phyloP scores from a whole-genome alignment of 2,113 vertebrate species.

The Notarius quadriscutis region DNA sequence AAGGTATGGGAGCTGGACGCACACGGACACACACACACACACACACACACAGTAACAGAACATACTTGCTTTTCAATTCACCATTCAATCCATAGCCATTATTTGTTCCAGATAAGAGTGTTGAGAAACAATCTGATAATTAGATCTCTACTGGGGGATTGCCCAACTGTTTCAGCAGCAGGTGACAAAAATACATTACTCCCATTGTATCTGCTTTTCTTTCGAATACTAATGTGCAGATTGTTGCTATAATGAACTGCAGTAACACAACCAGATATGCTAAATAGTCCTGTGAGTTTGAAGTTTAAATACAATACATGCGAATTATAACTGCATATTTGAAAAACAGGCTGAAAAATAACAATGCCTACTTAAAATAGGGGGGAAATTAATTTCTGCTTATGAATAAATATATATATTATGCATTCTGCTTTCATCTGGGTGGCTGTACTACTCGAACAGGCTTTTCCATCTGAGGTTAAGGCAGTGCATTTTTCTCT shows the following conservation, averaged over 20 bases:
- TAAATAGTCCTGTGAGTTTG: slow-evolving; percentile 4
- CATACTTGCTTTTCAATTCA: slow-evolving; percentile 33
- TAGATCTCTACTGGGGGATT: slow-evolving; percentile 50
- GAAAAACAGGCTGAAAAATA: not conserved
- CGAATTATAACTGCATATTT: not conserved
- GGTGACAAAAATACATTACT: slow-evolving; percentile 42
- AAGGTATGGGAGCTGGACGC: slow-evolving; percentile 75
- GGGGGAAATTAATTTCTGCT: slow-evolving; percentile 16
- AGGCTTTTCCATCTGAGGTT: slow-evolving; percentile 1
- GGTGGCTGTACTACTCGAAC: slow-evolving; percentile 19
- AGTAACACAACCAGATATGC: not conserved
- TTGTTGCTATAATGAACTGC: slow-evolving; percentile 34
- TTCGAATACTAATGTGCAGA: slow-evolving; percentile 19
- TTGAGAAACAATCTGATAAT: slow-evolving; percentile 51
- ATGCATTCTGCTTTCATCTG: slow-evolving; percentile 15
- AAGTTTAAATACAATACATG: slow-evolving; percentile 5
- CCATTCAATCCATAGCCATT: slow-evolving; percentile 25
- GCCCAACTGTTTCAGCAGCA: slow-evolving; percentile 43
- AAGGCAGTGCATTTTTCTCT: slow-evolving; percentile 6
- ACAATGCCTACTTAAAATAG: not conserved
- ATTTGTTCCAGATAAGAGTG: slow-evolving; percentile 34
- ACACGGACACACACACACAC: slow-evolving; percentile 4
- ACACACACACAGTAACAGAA: not conserved
- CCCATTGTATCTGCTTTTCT: slow-evolving; percentile 34
- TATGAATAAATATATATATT: slow-evolving; percentile 27